Conservation (phyloP, 2,797 vertebrate species). For the Neosalanx taihuensis region DNA sequence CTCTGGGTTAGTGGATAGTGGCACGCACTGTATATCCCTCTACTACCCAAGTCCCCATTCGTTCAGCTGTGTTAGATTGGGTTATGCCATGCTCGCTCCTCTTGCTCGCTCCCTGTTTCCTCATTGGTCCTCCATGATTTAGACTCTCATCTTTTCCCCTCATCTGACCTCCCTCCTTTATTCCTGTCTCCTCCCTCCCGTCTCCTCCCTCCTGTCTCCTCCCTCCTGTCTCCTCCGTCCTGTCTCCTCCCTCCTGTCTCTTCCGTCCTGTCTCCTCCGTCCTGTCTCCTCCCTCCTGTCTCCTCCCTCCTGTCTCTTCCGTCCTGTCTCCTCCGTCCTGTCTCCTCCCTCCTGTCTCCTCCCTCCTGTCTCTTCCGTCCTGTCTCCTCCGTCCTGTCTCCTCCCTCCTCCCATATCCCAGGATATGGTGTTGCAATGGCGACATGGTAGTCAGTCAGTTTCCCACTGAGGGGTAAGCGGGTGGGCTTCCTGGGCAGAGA, state of each 20-base stretch:
- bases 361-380: too few relatives aligned
- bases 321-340: neutral
- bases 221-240: too few relatives aligned
- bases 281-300: neutral
- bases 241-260: too few relatives aligned
- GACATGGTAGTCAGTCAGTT: too few relatives aligned
- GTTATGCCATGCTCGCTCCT: neutral
- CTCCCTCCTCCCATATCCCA: too few relatives aligned
- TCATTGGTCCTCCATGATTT: too few relatives aligned
- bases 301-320: neutral
- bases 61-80: neutral
- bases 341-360: too few relatives aligned
- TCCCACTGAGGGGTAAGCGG: too few relatives aligned
- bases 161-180: neutral
- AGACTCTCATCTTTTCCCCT: neutral
- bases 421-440: too few relatives aligned
- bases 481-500: too few relatives aligned
- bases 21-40: neutral
- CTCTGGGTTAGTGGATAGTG: constrained; percentile 10
- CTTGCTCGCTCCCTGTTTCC: neutral
- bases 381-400: too few relatives aligned
- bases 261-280: too few relatives aligned
- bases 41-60: neutral
- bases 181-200: neutral
- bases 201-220: neutral